phyloP scores from a whole-genome alignment of 2,888 invertebrate species.

The Hemithea aestivaria region DNA sequence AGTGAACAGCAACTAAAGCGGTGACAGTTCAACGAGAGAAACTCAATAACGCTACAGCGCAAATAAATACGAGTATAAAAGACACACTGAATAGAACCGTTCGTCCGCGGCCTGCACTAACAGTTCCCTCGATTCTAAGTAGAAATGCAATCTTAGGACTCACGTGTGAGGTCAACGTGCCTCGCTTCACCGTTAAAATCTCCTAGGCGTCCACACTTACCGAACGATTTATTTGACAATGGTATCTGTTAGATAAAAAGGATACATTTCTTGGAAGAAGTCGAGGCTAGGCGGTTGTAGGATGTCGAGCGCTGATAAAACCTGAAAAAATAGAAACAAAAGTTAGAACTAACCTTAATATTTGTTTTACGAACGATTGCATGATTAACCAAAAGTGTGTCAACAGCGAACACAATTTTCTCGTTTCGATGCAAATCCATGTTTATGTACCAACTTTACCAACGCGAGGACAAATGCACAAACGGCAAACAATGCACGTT shows the following conservation, averaged over 20 bases:
- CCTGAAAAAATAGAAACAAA: conserved; percentile 82
- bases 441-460: conserved; percentile 26
- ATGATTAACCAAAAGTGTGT: conserved; percentile 37
- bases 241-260: conserved; percentile 75
- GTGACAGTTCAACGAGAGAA: conserved; percentile 39
- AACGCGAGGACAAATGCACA: conserved; percentile 31
- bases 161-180: conserved; percentile 45
- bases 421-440: conserved; percentile 47
- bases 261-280: conserved; percentile 99
- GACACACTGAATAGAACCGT: conserved; percentile 30
- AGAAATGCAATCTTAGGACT: conserved; percentile 41
- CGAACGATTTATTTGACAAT: conserved; percentile 33
- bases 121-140: conserved; percentile 36
- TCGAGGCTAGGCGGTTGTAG: conserved; percentile 99
- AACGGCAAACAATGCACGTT: conserved; percentile 47
- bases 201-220: conserved; percentile 32
- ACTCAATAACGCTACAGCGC: conserved; percentile 38
- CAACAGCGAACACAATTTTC: conserved; percentile 31
- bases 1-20: conserved; percentile 32
- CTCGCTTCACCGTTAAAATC: conserved; percentile 43
- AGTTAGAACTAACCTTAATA: conserved; percentile 11
- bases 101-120: conserved; percentile 26
- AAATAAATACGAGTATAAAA: conserved; percentile 36
- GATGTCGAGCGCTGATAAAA: conserved; percentile 98
- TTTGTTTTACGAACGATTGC: conserved; percentile 20